Conservation (phyloP, 2,888 invertebrate genomes). For the Cenopis cana region DNA sequence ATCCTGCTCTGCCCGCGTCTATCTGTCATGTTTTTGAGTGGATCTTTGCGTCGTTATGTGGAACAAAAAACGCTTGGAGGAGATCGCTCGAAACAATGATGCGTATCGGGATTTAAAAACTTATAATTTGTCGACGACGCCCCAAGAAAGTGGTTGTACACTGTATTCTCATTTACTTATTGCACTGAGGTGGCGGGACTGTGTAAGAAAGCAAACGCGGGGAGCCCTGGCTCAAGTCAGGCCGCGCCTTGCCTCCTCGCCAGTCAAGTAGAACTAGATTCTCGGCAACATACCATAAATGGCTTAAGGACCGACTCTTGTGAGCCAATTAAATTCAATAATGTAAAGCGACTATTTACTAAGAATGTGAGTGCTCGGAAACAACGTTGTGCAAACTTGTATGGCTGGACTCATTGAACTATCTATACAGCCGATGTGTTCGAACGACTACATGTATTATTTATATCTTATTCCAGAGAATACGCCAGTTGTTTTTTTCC, state of each 20-base stretch:
- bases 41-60: conserved; percentile 31
- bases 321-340: conserved; percentile 68
- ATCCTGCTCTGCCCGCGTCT: conserved; percentile 40
- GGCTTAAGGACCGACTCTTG: conserved; percentile 64
- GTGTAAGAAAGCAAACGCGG: conserved; percentile 20
- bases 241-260: conserved; percentile 37
- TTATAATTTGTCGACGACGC: background rate
- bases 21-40: conserved; percentile 42
- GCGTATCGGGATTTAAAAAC: conserved; percentile 16
- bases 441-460: conserved; percentile 37
- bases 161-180: background rate
- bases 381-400: conserved; percentile 39
- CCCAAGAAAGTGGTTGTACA: background rate
- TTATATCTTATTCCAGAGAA: conserved; percentile 35
- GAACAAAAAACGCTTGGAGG: conserved; percentile 27
- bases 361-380: conserved; percentile 47
- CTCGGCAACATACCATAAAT: conserved; percentile 69
- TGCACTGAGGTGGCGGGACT: background rate
- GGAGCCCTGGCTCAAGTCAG: background rate
- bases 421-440: conserved; percentile 36
- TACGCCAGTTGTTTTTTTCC: conserved; percentile 22
- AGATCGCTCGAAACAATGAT: conserved; percentile 25
- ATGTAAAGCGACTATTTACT: conserved; percentile 57
- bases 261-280: conserved; percentile 60
- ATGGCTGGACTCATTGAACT: conserved; percentile 42